Base-by-base conservation (phyloP, 92 coral and sea anemone species). In the Parazoanthus swiftii region DNA sequence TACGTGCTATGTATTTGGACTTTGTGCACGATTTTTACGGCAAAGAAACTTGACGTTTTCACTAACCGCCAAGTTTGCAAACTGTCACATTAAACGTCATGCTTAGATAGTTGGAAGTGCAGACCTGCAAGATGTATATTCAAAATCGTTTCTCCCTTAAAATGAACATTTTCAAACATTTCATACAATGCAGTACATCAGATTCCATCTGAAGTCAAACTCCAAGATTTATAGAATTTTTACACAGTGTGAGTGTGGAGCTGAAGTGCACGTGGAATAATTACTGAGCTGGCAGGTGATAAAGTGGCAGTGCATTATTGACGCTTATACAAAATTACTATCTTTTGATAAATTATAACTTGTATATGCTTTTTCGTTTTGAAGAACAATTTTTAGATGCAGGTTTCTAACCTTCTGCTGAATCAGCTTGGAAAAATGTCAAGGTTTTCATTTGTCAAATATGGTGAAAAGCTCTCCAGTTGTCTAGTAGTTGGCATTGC, bases 261-360 rank as follows among this genome's bases (percentile, higher is more conserved):
- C 74, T 43, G 16, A 71, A 16, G 50, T 21, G 67, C 87, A 84
- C 79, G 48, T 82, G 86, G 86, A 82, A 82, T 82, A 82, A 82
- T 82, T 82, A 67, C 76, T 11, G 46, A 23, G 6, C 63, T 42
- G 4, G 18, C 56, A 38, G 63, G 16, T 42, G 71, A 67, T 36
- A 50, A 29, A 29, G 33, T 29, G 33, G 33, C 25, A 26, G 68
- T 79, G 46, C 23, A 15, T 9, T 79, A 77, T 36, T 39, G 3
- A 3, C 13, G 21, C 56, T 46, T 6, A 29, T 29, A 26, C 20
- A 3, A 21, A 23, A 77, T 13, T 54, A 11, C 1, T 63, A 20
- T 63, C 70, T 63, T 63, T 63, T 20, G 16, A 11, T 54, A 54
- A 54, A 54, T 10, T 48, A 48, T 48, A 48, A 10, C 8, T 48